Evolutionary conservation across 2,888 invertebrate species (phyloP), one percentile per base, ranked within the genome.

Genomic region (Limnephilus marmoratus): DNA sequence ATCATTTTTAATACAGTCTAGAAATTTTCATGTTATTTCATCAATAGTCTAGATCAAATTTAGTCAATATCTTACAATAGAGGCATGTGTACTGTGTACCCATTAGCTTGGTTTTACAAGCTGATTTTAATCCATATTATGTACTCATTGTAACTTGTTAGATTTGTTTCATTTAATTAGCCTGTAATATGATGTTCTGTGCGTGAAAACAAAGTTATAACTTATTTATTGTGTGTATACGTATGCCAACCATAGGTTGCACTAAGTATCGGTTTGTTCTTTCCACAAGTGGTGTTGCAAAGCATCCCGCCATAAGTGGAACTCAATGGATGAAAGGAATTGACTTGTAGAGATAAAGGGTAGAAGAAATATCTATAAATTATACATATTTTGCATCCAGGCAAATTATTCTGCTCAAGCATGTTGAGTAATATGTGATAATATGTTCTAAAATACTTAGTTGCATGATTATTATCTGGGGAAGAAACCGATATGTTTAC

Each of bases 271-370:
- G 31, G 68, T 89, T 89, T 89, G 68, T 89, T 89, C 34, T 89
- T 2, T 89, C 88, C 80, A 81, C 88, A 37, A 49, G 68, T 34
- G 88, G 80, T 37, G 68, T 89, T 81, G 18, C 29, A n/a, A 89
- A 81, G 37, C 88, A 37, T 37, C 68, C 68, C 81, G n/a, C 88
- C 80, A n/a, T 81, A 88, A 87, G 92, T 92, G 92, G 92, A 91
- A 92, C 91, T 92, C 93, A 93, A 93, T 93, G 93, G 90, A 93
- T 93, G 93, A 92, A 93, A 92, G 93, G 93, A 93, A 93, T 93
- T 93, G 93, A 93, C 81, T 82, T 85, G 92, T 93, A 93, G 93
- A 80, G 88, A 81, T 87, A 68, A 53, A 81, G 88, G 12, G 7
- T 89, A 91, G 37, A 68, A 91, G 82, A 87, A 31, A 68, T 80